A percentile compares a stretch with the other conserved stretches of the same genome.
Conservation (phyloP, 2,888 invertebrate species). For the Elmis aenea region DNA sequence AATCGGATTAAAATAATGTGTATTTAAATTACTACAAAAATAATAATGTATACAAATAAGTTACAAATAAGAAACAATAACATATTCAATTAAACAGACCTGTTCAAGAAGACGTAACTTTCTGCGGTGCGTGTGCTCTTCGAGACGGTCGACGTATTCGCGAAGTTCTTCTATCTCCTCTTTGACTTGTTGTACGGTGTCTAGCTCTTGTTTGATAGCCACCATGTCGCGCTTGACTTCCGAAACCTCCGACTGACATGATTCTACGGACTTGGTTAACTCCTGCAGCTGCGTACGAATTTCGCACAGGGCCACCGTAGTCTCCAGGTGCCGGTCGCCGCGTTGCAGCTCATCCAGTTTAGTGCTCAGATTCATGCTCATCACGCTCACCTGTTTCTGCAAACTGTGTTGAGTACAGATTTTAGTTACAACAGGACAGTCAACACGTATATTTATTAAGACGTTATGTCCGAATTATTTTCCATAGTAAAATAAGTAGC, state of each 20-base stretch:
- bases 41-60: background rate
- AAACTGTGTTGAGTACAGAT: slow-evolving; percentile 62
- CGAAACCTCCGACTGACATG: slow-evolving; percentile 90
- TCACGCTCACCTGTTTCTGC: slow-evolving; percentile 96
- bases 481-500: too few species aligned
- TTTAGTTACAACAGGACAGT: too few species aligned
- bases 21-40: background rate
- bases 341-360: slow-evolving; percentile 87
- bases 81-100: slow-evolving; percentile 51
- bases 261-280: slow-evolving; percentile 90
- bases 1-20: background rate
- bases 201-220: slow-evolving; percentile 89
- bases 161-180: slow-evolving; percentile 90
- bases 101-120: slow-evolving; percentile 88
- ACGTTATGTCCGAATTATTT: too few species aligned
- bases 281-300: slow-evolving; percentile 90
- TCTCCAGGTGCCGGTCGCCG: slow-evolving; percentile 82
- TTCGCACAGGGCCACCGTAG: slow-evolving; percentile 89
- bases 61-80: background rate
- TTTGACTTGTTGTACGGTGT: slow-evolving; percentile 91
- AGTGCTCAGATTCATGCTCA: slow-evolving; percentile 93
- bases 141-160: slow-evolving; percentile 87
- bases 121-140: slow-evolving; percentile 85
- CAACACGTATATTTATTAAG: too few species aligned
- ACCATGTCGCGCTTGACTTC: slow-evolving; percentile 94